These are phyloP conservation scores for Epinephelus cyanopodus DNA, from an alignment of 2,113 vertebrate genomes.

Conservation along the genomic window DNA sequence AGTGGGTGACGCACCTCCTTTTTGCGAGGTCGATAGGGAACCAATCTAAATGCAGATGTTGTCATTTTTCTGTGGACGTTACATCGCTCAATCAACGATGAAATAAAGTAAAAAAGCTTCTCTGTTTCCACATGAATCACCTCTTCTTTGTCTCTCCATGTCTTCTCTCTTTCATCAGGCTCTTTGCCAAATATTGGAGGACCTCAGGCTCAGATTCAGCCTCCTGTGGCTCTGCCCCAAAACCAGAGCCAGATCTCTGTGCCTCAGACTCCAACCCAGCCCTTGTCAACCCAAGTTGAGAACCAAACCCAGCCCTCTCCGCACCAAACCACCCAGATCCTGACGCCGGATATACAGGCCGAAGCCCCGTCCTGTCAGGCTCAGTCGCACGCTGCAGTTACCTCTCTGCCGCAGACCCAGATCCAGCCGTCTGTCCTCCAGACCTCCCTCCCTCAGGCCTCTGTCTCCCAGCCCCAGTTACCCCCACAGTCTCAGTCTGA, in stretches of 20 bases:
- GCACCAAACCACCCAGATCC: background rate
- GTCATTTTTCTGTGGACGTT: too few species aligned
- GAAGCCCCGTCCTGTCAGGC: background rate
- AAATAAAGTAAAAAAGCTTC: too few species aligned
- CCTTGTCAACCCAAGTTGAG: background rate
- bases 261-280: background rate
- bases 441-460: background rate
- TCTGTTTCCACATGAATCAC: too few species aligned
- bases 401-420: background rate
- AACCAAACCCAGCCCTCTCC: background rate
- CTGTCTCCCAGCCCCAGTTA: constrained; percentile 57
- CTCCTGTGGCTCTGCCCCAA: background rate
- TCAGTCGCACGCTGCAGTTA: background rate
- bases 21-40: too few species aligned
- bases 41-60: too few species aligned
- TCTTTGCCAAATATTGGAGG: background rate
- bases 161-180: constrained; percentile 12
- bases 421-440: background rate
- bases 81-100: too few species aligned
- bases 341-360: constrained; percentile 67
- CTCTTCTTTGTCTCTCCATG: background rate
- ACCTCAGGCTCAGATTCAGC: background rate
- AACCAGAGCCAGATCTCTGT: background rate
- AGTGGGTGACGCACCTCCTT: too few species aligned
- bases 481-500: background rate